Evolutionary conservation across 2,797 vertebrate species (phyloP).

Genomic region (Lindbergichthys nudifrons): DNA sequence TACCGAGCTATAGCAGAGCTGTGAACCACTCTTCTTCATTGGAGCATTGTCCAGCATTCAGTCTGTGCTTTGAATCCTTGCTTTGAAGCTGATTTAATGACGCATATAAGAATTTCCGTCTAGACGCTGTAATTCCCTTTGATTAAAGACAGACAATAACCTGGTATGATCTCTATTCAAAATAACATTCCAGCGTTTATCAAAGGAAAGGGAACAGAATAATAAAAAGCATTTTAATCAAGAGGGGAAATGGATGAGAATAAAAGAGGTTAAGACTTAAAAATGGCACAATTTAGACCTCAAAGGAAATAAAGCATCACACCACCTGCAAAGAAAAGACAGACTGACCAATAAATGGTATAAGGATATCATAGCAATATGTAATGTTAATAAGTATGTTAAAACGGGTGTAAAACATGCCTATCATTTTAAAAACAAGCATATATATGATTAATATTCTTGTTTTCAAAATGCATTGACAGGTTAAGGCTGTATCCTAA

Average conservation of each 20-base stretch:
- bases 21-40: slow-evolving; percentile 34
- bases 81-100: slow-evolving; percentile 44
- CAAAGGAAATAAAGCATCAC: slow-evolving; percentile 7
- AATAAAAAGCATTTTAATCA: slow-evolving; percentile 15
- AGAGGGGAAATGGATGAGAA: not conserved
- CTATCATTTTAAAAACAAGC: not conserved
- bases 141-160: slow-evolving; percentile 20
- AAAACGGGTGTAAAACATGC: not conserved
- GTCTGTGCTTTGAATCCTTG: slow-evolving; percentile 51
- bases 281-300: not conserved
- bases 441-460: not conserved
- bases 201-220: slow-evolving; percentile 2
- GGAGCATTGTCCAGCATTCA: slow-evolving; percentile 21
- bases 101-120: slow-evolving; percentile 24
- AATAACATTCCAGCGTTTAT: slow-evolving; percentile 13
- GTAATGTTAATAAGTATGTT: not conserved
- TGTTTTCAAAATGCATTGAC: not conserved
- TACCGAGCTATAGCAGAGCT: slow-evolving; percentile 10
- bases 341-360: not conserved
- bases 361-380: not conserved
- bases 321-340: not conserved
- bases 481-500: not conserved
- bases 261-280: not conserved
- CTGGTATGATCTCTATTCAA: not conserved
- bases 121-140: slow-evolving; percentile 26